Evolutionary conservation across 2,797 vertebrate genomes (phyloP).

Genomic region (Ptychobarbus kaznakovi): DNA sequence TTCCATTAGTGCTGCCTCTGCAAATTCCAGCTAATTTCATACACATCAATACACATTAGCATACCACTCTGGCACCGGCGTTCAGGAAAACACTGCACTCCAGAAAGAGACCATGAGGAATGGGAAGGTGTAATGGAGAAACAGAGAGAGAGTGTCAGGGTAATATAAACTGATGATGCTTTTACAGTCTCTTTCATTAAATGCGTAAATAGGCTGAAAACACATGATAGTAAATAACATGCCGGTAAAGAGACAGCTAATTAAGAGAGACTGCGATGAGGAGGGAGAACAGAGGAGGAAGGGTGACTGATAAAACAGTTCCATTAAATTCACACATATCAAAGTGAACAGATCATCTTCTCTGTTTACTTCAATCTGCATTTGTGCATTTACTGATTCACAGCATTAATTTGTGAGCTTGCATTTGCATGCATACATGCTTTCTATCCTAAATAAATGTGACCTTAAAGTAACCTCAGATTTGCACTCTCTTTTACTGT

Average conservation of each 20-base stretch:
- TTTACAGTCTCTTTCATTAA: slow-evolving; percentile 76
- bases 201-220: slow-evolving; percentile 74
- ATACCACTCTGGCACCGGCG: slow-evolving; percentile 63
- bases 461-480: background rate
- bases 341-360: slow-evolving; percentile 35
- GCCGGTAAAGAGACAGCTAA: slow-evolving; percentile 65
- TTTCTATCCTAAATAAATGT: background rate
- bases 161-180: slow-evolving; percentile 75
- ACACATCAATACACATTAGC: slow-evolving; percentile 76
- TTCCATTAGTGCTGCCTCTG: slow-evolving; percentile 64
- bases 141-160: slow-evolving; percentile 58
- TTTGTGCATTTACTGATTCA: background rate
- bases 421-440: background rate
- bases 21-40: slow-evolving; percentile 71
- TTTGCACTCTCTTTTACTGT: background rate
- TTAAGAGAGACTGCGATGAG: slow-evolving; percentile 49
- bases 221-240: slow-evolving; percentile 78
- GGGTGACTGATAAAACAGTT: slow-evolving; percentile 19
- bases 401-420: background rate
- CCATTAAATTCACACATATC: slow-evolving; percentile 22
- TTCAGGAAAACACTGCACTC: slow-evolving; percentile 35
- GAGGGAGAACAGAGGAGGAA: slow-evolving; percentile 17
- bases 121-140: slow-evolving; percentile 15
- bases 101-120: slow-evolving; percentile 41
- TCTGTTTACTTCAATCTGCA: slow-evolving; percentile 22